Base-by-base conservation (phyloP, 2,797 vertebrate species). In the Neoniphon sammara region DNA sequence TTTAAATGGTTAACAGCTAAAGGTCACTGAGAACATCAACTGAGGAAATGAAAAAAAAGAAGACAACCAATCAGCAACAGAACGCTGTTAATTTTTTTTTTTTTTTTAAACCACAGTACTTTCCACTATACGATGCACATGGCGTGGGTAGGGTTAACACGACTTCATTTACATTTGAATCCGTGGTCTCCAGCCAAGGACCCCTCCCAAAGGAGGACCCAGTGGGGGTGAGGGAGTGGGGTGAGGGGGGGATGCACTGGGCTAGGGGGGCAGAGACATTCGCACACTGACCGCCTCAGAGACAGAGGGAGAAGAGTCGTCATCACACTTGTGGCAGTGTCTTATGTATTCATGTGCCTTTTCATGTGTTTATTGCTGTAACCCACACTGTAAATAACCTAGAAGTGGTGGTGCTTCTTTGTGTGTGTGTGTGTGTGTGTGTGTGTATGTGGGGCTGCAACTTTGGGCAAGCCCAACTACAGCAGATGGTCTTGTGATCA, bases 201-300 rank as follows among this genome's bases (percentile, higher is more conserved):
- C 93, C 93, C 92, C 93, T 93, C 93, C 93, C 93, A 87, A 93
- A 91, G 90, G 89, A 93, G 94, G 93, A 94, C 94, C 94, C 93
- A 94, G 94, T 93, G 93, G 44, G 84, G 78, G 73, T 77, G 72
- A 53, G 85, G 52, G 59, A 20, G 65, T 20, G 77, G 84, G 83
- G 66, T 49, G 72, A 80, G 84, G 89, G 91, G 93, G 93, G 92
- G 85, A 81, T 90, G 85, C 89, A 94, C 93, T 94, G 93, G 94
- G 93, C 85, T 91, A 93, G 91, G 92, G 94, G 93, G 93, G 93
- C 93, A 94, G 85, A 94, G 91, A 94, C 93, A 90, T 93, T 93
- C 47, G 75, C 90, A 82, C 92, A 92, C 90, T 49, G 80, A 83
- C 90, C 90, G 68, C 56, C 67, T 75, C 82, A 80, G 88, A 91